Percentiles rank a stretch among this genome's conserved stretches.
phyloP scores from a whole-genome alignment of 2,797 vertebrate genomes.

The Tenualosa ilisha region DNA sequence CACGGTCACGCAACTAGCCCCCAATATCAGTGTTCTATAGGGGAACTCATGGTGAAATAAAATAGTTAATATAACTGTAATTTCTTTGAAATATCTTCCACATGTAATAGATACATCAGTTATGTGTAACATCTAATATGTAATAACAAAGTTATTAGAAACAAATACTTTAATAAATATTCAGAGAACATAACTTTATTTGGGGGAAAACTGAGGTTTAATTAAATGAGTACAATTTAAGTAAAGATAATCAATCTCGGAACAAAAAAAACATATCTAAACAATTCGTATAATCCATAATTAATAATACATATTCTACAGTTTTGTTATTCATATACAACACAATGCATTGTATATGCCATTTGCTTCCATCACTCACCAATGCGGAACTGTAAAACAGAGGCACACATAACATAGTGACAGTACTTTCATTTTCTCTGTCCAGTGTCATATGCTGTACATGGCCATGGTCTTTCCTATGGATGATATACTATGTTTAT shows the following conservation, averaged over 20 bases:
- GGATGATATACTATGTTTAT: background rate
- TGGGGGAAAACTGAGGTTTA: background rate
- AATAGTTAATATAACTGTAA: no score
- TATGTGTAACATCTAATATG: background rate
- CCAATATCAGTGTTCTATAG: no score
- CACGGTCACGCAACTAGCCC: no score
- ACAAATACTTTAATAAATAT: background rate
- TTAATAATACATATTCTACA: slow-evolving; percentile 14
- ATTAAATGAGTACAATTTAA: background rate
- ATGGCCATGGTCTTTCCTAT: background rate
- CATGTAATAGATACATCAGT: background rate
- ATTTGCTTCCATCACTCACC: background rate
- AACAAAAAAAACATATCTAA: background rate
- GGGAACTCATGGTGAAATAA: background rate
- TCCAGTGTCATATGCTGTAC: background rate
- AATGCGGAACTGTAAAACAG: background rate
- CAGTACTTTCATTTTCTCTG: background rate
- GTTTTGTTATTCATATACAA: background rate
- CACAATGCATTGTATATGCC: slow-evolving; percentile 4
- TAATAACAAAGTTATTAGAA: background rate
- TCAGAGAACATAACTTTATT: slow-evolving; percentile 7
- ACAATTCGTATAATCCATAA: background rate
- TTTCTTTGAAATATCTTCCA: background rate
- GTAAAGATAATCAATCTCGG: background rate
- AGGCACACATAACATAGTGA: background rate